These are phyloP conservation scores for Dione vanillae DNA, from an alignment of 2,888 invertebrate genomes.

Conservation along the genomic window DNA sequence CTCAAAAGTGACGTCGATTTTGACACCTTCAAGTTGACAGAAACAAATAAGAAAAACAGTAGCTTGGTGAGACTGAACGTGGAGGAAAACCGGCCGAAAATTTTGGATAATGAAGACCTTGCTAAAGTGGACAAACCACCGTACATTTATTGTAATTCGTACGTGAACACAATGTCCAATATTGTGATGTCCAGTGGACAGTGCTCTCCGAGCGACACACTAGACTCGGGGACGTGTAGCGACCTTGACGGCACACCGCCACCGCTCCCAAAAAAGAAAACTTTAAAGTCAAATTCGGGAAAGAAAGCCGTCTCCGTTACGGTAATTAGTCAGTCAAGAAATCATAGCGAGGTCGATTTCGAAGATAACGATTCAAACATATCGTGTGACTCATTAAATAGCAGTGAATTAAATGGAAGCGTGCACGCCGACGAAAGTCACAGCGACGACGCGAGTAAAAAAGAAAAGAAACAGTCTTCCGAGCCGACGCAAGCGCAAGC, in stretches of 20 bases:
- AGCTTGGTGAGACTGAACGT: constrained; percentile 86
- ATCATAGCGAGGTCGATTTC: constrained; percentile 87
- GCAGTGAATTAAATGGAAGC: constrained; percentile 86
- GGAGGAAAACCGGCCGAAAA: constrained; percentile 74
- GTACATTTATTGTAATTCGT: constrained; percentile 87
- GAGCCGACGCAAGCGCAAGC: constrained; percentile 67
- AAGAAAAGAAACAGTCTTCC: constrained; percentile 68
- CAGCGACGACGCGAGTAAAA: constrained; percentile 69
- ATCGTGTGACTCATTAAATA: constrained; percentile 92
- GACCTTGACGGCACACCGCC: constrained; percentile 91
- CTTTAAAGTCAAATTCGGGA: constrained; percentile 74
- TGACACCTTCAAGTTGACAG: constrained; percentile 70
- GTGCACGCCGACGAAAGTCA: constrained; percentile 80
- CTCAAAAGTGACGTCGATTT: constrained; percentile 78
- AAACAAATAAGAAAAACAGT: constrained; percentile 74
- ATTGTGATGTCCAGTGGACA: constrained; percentile 91
- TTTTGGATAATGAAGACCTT: constrained; percentile 79
- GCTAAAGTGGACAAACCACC: constrained; percentile 77
- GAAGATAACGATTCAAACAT: constrained; percentile 90
- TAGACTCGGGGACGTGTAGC: constrained; percentile 94
- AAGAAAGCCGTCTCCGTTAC: constrained; percentile 84
- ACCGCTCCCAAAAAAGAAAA: constrained; percentile 87
- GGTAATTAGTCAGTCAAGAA: constrained; percentile 81
- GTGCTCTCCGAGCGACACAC: constrained; percentile 91
- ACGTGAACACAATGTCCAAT: constrained; percentile 78